A percentile compares a stretch with the other conserved stretches of the same genome.
These are phyloP conservation scores for Pachydiplax longipennis DNA, from an alignment of 2,888 invertebrate species.

Conservation along the genomic window DNA sequence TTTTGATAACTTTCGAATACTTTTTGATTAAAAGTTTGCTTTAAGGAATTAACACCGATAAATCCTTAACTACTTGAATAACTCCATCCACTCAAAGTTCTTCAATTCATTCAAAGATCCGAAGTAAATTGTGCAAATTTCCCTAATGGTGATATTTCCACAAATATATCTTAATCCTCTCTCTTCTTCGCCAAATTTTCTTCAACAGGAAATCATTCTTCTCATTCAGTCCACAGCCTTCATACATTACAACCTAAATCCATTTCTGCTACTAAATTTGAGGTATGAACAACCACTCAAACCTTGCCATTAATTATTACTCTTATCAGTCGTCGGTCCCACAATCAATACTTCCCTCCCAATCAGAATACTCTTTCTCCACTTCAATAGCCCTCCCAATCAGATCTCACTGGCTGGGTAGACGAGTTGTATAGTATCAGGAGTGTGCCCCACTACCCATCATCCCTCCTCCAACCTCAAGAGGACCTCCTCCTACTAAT, in stretches of 20 bases:
- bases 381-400: slow-evolving; percentile 6
- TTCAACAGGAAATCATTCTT: not conserved
- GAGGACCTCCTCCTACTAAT: not conserved
- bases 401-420: slow-evolving; percentile 48
- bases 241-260: not conserved
- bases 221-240: not conserved
- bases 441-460: slow-evolving; percentile 58
- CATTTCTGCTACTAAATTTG: not conserved
- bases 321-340: not conserved
- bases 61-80: not conserved
- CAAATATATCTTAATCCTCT: not conserved
- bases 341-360: not conserved
- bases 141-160: not conserved
- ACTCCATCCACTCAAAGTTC: not conserved
- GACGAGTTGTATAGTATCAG: slow-evolving; percentile 59
- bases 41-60: slow-evolving; percentile 21
- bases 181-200: not conserved
- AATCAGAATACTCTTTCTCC: not conserved
- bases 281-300: slow-evolving; percentile 39
- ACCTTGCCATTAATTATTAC: not conserved
- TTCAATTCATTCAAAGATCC: not conserved
- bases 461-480: slow-evolving; percentile 22
- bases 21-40: not conserved
- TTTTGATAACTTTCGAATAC: not conserved
- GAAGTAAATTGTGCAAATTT: not conserved